Base-by-base conservation (phyloP, 2,113 vertebrate genomes). In the Brienomyrus longianalis region DNA sequence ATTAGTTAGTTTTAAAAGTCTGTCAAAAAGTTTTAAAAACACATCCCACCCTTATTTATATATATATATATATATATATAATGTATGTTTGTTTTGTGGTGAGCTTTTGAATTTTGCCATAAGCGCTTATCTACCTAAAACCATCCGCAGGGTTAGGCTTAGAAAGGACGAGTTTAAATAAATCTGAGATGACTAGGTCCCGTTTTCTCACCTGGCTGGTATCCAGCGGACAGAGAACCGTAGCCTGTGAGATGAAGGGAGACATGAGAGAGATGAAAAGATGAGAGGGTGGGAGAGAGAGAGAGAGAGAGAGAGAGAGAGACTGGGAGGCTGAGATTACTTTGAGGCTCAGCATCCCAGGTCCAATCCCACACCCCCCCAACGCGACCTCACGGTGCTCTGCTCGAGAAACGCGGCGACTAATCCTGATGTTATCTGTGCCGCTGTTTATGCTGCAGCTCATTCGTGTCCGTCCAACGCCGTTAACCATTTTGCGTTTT, bases 191-290 rank as follows among this genome's bases (percentile, higher is more conserved):
- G 15, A 15, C 27, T 35, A 48, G 13, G 83, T 84, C 7, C 39
- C 3, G 87, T 62, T 47, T 77, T 87, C 90, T 92, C 90, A 96
- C 95, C 95, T 95, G 74, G 94, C 89, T 94, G 94, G 91, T 92
- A 95, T 80, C 90, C 94, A 5, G 89, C 91, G 74, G 93, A 94
- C 89, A 96, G 91, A 91, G 90, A 94, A 3, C 96, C 95, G 1
- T 96, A 96, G 59, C 95, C 96, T 96, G 91, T 89, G 45, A 23
- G 77, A 66, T 1, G 31, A 56, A 62, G 56, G 84, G 15, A 89
- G 10, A 86, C 47, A 51, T 13, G 31, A 17, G 85, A 88, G 31
- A 9, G n/a, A 27, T 8, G 17, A 52, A 43, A 21, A 70, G 21
- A 62, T 52, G 39, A 54, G 19, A 54, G 13, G 35, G 51, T 8